phyloP scores from a whole-genome alignment of 2,113 vertebrate genomes.

The Chionomys nivalis region DNA sequence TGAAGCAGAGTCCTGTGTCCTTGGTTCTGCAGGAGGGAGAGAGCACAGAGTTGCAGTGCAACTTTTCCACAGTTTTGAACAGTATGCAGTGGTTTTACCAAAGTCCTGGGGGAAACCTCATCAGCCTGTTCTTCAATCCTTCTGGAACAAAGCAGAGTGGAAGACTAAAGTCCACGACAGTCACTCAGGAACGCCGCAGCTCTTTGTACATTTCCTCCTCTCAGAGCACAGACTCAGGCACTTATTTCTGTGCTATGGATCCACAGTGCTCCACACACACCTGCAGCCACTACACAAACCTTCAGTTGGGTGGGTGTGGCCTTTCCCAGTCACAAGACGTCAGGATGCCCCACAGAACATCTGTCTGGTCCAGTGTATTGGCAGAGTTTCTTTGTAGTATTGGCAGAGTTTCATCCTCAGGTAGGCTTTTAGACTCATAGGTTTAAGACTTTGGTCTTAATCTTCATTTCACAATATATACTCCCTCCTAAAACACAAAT shows the following conservation, averaged over 20 bases:
- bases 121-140: background rate
- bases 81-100: background rate
- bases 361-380: rapidly evolving
- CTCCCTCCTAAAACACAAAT: background rate
- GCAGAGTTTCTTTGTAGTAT: background rate
- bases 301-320: background rate
- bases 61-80: background rate
- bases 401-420: background rate
- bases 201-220: background rate
- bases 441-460: background rate
- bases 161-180: background rate
- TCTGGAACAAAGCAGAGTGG: background rate
- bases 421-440: background rate
- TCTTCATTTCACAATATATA: background rate
- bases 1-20: constrained; percentile 37
- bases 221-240: constrained; percentile 5
- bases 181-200: background rate
- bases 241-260: background rate
- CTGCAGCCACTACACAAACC: background rate
- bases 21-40: constrained; percentile 50
- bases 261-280: background rate
- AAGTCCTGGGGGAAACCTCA: background rate
- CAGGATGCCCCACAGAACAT: rapidly evolving
- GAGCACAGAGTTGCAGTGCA: background rate
- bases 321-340: background rate